Evolutionary conservation across 2,888 invertebrate genomes (phyloP), one percentile per base, ranked within the genome.

Genomic region (Eudasyphora cyanicolor): DNA sequence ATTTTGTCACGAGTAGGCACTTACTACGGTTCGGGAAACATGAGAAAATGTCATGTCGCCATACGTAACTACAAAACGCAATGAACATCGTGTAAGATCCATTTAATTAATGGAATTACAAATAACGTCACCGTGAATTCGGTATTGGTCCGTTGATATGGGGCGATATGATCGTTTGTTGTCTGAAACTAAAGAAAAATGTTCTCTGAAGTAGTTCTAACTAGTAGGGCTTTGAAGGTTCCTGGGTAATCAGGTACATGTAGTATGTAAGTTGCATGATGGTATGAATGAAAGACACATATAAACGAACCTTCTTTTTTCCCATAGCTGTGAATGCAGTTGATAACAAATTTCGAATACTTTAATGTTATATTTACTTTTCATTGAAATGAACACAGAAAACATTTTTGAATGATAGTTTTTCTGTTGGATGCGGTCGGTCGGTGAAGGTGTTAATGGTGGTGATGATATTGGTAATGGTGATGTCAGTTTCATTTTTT

Each of bases 391-490:
- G 38, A 54, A 79, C 67, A 79, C 54, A 71, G 38, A 71, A 78
- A 78, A 51, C 71, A 38, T 78, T 71, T 78, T 64, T 45, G 29
- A 78, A 78, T 62, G 70, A 73, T 79, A 62, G 70, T 45, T 7
- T 49, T n/a, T n/a, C 10, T 35, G 8, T 29, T 57, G 38, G n/a
- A n/a, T n/a, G n/a, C n/a, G n/a, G n/a, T n/a, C n/a, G n/a, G n/a
- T n/a, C n/a, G n/a, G 7, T 77, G 14, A 54, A 27, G 67, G 45
- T 54, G n/a, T n/a, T n/a, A n/a, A n/a, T n/a, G 21, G 42, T 71
- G 64, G 60, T 29, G 29, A n/a, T 60, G 60, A 2, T n/a, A n/a
- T n/a, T 27, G 54, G 24, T 49, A 45, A 10, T 5, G 35, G 32
- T 10, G 62, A 29, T 27, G 54, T 38, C 38, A 35, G 19, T 64